phyloP scores from a whole-genome alignment of 2,113 vertebrate genomes.

The Mustelus asterias region DNA sequence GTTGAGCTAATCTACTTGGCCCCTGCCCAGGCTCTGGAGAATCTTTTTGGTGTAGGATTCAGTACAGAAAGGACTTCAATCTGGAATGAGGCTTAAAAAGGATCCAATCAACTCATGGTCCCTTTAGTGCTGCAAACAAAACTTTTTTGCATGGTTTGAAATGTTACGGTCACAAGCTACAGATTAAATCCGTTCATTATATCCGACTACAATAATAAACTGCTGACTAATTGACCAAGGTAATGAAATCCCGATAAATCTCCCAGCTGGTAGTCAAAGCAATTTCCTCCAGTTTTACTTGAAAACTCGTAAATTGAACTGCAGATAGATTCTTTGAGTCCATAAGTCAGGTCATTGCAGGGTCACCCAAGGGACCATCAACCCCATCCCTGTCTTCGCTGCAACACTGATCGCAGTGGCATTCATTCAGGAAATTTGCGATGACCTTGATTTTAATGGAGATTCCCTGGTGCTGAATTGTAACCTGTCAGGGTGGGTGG shows the following conservation, averaged over 20 bases:
- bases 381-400: too few relatives aligned
- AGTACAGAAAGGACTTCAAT: neutral
- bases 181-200: neutral
- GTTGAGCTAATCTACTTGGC: neutral
- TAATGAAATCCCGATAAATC: conserved; percentile 17
- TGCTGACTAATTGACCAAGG: conserved; percentile 23
- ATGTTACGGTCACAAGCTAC: neutral
- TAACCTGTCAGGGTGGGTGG: too few relatives aligned
- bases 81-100: neutral
- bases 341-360: neutral
- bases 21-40: neutral
- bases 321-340: neutral
- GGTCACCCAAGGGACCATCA: neutral
- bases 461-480: neutral
- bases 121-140: neutral
- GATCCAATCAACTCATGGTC: neutral
- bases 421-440: neutral
- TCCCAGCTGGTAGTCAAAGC: conserved; percentile 14
- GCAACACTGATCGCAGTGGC: neutral
- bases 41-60: neutral
- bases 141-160: neutral
- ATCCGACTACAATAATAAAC: conserved; percentile 12
- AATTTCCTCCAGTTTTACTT: conserved; percentile 19
- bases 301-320: conserved; percentile 25
- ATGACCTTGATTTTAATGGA: neutral